phyloP scores from a whole-genome alignment of 2,113 vertebrate species.

The Crotophaga sulcirostris region DNA sequence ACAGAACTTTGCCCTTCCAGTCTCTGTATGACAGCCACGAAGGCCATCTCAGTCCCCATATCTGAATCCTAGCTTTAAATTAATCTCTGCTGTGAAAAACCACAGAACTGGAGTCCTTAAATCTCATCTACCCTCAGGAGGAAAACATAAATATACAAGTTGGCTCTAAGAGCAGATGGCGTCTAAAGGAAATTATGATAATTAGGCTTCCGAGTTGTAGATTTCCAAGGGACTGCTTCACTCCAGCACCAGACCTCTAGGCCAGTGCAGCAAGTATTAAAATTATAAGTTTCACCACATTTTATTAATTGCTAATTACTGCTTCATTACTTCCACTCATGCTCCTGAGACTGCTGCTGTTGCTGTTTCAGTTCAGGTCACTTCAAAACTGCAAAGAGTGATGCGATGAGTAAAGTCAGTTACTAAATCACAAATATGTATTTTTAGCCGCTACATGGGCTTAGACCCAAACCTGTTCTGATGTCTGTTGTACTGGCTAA shows the following conservation, averaged over 20 bases:
- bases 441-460: neutral
- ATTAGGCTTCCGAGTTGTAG: conserved; percentile 51
- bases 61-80: neutral
- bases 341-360: neutral
- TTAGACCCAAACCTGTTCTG: neutral
- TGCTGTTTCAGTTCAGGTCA: neutral
- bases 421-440: neutral
- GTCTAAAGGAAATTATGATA: conserved; percentile 53
- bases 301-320: conserved; percentile 58
- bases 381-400: neutral
- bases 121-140: neutral
- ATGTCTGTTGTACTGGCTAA: neutral
- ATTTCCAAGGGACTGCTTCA: conserved; percentile 56
- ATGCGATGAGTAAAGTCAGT: neutral
- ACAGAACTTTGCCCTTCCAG: neutral
- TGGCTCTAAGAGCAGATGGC: conserved; percentile 55
- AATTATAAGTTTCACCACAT: neutral
- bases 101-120: neutral
- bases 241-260: conserved; percentile 46
- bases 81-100: neutral
- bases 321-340: conserved; percentile 33
- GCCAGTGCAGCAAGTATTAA: conserved; percentile 1
- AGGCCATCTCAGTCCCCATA: neutral
- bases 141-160: neutral
- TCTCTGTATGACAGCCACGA: neutral